Conservation (phyloP, 1,140 invertebrate species). For the Cyphomyrmex costatus region DNA sequence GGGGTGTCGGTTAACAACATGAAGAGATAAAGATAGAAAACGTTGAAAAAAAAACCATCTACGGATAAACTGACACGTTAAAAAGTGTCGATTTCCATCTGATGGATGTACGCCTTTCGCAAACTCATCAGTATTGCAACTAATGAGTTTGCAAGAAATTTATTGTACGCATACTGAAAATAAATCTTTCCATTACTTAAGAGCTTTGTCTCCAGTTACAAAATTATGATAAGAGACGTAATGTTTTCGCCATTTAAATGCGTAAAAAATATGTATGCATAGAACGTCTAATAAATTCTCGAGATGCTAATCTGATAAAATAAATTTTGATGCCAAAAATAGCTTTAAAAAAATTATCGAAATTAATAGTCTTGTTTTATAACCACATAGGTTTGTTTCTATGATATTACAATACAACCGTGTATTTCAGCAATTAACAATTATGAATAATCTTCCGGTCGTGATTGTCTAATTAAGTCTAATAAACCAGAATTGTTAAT, state of each 20-base stretch:
- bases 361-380: constrained; percentile 57
- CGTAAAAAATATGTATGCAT: background rate
- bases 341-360: background rate
- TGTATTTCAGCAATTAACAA: constrained; percentile 75
- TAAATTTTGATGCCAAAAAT: background rate
- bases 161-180: constrained; percentile 19
- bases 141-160: too few species aligned
- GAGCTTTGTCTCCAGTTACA: background rate
- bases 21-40: background rate
- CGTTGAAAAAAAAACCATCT: constrained; percentile 46
- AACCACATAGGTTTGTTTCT: constrained; percentile 38
- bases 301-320: background rate
- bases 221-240: background rate
- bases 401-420: constrained; percentile 39
- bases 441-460: constrained; percentile 75
- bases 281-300: constrained; percentile 1
- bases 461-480: constrained; percentile 72
- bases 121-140: constrained; percentile 37
- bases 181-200: constrained; percentile 5
- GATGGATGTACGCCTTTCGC: background rate
- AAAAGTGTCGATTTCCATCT: constrained; percentile 16
- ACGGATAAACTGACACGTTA: constrained; percentile 26
- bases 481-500: constrained; percentile 70
- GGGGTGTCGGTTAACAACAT: constrained; percentile 50
- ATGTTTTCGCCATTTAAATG: constrained; percentile 1